Conservation (phyloP, 2,113 vertebrate species). For the Salvelinus sp. region DNA sequence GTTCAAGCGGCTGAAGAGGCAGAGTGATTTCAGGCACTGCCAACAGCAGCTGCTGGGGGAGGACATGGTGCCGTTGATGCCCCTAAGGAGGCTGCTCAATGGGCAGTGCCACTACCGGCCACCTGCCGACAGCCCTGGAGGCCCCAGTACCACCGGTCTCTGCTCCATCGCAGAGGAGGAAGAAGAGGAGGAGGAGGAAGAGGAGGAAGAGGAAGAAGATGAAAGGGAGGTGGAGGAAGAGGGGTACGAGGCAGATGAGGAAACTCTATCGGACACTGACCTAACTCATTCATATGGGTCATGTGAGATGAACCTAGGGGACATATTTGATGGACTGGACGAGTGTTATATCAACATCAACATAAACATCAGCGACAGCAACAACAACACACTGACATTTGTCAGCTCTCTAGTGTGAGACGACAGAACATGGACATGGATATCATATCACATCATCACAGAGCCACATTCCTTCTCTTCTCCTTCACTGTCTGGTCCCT, state of each 20-base stretch:
- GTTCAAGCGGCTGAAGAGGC: constrained; percentile 92
- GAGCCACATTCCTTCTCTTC: constrained; percentile 39
- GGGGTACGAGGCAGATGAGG: constrained; percentile 22
- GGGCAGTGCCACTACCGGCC: constrained; percentile 89
- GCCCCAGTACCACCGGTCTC: constrained; percentile 70
- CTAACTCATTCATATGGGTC: constrained; percentile 62
- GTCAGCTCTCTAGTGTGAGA: constrained; percentile 74
- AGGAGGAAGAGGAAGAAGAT: constrained; percentile 47
- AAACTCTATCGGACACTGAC: constrained; percentile 54
- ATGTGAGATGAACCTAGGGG: constrained; percentile 67
- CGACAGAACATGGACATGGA: background rate
- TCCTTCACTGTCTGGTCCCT: constrained; percentile 28
- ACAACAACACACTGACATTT: constrained; percentile 69
- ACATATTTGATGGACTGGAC: constrained; percentile 64
- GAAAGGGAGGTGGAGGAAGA: constrained; percentile 35
- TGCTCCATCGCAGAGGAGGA: constrained; percentile 89
- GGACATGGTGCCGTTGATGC: constrained; percentile 82
- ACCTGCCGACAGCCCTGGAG: constrained; percentile 70
- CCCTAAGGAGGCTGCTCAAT: constrained; percentile 85
- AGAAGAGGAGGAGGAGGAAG: constrained; percentile 69
- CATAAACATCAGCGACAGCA: constrained; percentile 70
- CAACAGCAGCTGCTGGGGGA: constrained; percentile 87
- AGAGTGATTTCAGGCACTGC: constrained; percentile 85
- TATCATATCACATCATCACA: background rate
- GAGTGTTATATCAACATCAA: constrained; percentile 73